Conservation (phyloP, 2,888 invertebrate genomes). For the Serripes groenlandicus region DNA sequence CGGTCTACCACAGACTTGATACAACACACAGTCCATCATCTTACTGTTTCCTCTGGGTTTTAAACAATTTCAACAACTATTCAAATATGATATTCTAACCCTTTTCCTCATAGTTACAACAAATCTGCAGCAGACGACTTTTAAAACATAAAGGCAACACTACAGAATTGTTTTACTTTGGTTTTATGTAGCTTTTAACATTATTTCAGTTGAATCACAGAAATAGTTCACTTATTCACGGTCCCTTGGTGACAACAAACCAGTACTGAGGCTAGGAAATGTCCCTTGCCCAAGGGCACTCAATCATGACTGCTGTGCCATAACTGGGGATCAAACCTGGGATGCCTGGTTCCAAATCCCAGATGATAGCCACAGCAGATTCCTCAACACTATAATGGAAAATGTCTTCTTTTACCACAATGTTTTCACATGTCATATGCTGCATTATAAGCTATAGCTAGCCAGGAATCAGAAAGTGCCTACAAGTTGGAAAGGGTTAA, state of each 20-base stretch:
- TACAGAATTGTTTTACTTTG: too few species aligned
- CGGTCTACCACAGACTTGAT: too few species aligned
- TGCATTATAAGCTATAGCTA: too few species aligned
- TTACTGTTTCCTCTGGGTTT: too few species aligned
- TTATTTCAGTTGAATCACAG: neutral
- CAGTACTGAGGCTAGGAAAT: neutral
- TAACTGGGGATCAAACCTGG: neutral
- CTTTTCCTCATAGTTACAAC: too few species aligned
- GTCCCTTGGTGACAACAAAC: neutral
- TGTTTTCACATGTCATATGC: neutral
- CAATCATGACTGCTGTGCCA: neutral
- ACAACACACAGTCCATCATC: too few species aligned
- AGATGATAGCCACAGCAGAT: neutral
- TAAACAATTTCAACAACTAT: too few species aligned
- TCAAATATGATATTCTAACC: too few species aligned
- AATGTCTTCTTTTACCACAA: neutral
- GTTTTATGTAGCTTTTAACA: neutral
- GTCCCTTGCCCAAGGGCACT: constrained; percentile 6
- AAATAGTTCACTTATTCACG: neutral
- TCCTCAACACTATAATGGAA: neutral
- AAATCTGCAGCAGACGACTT: too few species aligned
- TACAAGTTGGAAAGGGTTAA: too few species aligned
- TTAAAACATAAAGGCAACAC: too few species aligned
- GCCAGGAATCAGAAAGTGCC: too few species aligned
- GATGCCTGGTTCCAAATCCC: neutral